Base-by-base conservation (phyloP, 2,888 invertebrate genomes). In the Patella pellucida region DNA sequence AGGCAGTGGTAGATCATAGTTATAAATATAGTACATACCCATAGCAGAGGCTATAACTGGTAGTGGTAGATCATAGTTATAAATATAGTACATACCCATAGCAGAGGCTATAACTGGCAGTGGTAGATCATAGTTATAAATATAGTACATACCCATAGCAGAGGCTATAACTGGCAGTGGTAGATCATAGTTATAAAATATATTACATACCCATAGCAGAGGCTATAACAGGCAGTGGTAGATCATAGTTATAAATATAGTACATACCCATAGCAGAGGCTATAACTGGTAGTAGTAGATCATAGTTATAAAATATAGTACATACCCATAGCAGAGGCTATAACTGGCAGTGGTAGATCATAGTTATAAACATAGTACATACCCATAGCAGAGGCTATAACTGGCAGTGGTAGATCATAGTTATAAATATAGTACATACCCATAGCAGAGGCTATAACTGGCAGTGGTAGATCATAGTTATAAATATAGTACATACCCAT, bases 351-450 rank as follows among this genome's bases (percentile, higher is more conserved):
- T n/a, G n/a, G n/a, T n/a, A n/a, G n/a, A n/a, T n/a, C n/a, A n/a
- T n/a, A n/a, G n/a, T n/a, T n/a, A n/a, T n/a, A n/a, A n/a, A n/a
- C n/a, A 23, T 15, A n/a, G 15, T 2, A 82, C 91, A 90, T 92
- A 96, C 97, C 97, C 96, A 97, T 97, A 87, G 98, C 99, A 75
- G 98, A 97, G 16, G 99, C 99, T 79, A 99, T 97, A 71, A 96
- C 96, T 3, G 99, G 99, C 85, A 99, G 93, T 85, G 97, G 96
- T 84, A 98, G 94, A 19, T 16, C 9, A n/a, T 56, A 56, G 9
- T 16, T n/a, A 50, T 31, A 19, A 52, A n/a, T 2, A 50, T 15
- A n/a, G 12, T 4, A 82, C 91, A 90, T 92, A 96, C 97, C 97
- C 96, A 97, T 97, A 87, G 98, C 99, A 74, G 98, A 97, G 16